Evolutionary conservation across 2,888 invertebrate genomes (phyloP).

Genomic region (Melangyna quadrimaculata): DNA sequence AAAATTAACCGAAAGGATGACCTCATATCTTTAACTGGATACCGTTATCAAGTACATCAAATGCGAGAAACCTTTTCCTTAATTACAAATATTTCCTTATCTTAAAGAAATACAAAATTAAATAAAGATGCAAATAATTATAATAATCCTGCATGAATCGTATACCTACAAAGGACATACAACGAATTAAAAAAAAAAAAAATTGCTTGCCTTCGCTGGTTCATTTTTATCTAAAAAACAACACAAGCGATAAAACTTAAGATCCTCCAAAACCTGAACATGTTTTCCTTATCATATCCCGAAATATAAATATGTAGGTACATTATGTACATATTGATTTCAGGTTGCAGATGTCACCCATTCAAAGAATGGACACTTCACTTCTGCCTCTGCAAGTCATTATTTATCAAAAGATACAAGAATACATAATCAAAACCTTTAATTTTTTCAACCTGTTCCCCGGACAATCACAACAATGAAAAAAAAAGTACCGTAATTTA

Average conservation of each 20-base stretch:
- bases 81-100: slow-evolving; percentile 13
- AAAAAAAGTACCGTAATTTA: neutral
- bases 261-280: neutral
- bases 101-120: slow-evolving; percentile 43
- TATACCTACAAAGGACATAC: slow-evolving; percentile 32
- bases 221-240: slow-evolving; percentile 32
- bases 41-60: slow-evolving; percentile 32
- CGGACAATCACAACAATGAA: neutral
- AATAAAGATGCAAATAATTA: slow-evolving; percentile 57
- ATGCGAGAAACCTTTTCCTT: neutral
- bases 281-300: slow-evolving; percentile 20
- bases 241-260: neutral
- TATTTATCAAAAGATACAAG: slow-evolving; percentile 9
- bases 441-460: slow-evolving; percentile 44
- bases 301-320: neutral
- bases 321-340: too few relatives aligned
- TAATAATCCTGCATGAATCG: slow-evolving; percentile 27
- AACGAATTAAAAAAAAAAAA: slow-evolving; percentile 43
- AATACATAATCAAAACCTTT: neutral
- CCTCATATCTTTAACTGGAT: too few relatives aligned
- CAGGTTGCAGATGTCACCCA: slow-evolving; percentile 10
- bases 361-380: neutral
- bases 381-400: slow-evolving; percentile 40
- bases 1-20: too few relatives aligned
- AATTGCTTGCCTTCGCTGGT: slow-evolving; percentile 41